Base-by-base conservation (phyloP, 2,888 invertebrate genomes). In the Xanthia togata region DNA sequence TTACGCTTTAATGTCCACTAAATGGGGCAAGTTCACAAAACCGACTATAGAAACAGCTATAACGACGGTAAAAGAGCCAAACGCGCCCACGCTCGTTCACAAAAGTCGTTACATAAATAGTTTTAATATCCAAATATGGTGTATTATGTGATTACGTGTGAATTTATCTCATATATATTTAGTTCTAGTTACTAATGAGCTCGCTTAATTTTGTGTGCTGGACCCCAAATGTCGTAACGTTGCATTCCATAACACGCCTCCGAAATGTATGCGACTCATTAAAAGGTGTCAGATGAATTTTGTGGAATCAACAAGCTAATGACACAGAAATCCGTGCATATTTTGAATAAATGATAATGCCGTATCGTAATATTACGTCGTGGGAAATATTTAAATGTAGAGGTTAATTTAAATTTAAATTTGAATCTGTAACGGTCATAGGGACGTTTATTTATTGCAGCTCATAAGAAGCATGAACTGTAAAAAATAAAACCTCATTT, bases 191-290 rank as follows among this genome's bases (percentile, higher is more conserved):
- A 83, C 88, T 91, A 92, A 92, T 92, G 90, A 91, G 89, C 87
- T 79, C 79, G 82, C 85, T 91, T 90, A 89, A 91, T 91, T 91
- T 89, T 86, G 89, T 89, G 87, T 89, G 86, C 89, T 88, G 88
- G 88, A 85, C 81, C 67, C 89, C 86, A 88, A 91, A 91, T 90
- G 88, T 89, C 87, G 89, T 89, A 90, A 90, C 86, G 86, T 87
- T 88, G 87, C 90, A 92, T 93, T 91, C 91, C 91, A 88, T 90
- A 90, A 88, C 89, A 89, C 83, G 88, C 84, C 85, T 86, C 82
- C 88, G 83, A 91, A 91, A 91, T 89, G 86, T 90, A 91, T 91
- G 88, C 88, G 87, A 89, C 86, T 91, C 92, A 91, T 93, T 93
- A 93, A 88, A 87, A 89, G 82, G 89, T 89, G 90, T 89, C 89